Base-by-base conservation (phyloP, 1,140 invertebrate genomes). In the Bicyclus anynana region DNA sequence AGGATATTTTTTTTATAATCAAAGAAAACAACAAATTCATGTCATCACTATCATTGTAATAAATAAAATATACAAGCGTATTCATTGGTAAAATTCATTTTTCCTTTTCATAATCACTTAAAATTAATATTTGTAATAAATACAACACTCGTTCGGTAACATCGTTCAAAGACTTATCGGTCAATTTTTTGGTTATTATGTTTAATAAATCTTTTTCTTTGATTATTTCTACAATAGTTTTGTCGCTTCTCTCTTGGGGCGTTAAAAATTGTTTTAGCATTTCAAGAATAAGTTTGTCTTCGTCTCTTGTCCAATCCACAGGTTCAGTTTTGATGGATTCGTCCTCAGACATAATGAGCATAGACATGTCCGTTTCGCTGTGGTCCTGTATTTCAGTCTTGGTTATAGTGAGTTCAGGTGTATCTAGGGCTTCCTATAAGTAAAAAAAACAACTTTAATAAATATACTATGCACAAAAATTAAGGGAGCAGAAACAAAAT, bases 271-370 rank as follows among this genome's bases (percentile, higher is more conserved):
- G 42, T 35, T 79, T 78, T 1, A 87, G 48, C 16, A 84, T 33
- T 73, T 87, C 74, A 23, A 87, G 52, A 17, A 87, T 75, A 3
- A 72, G 29, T 67, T 82, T 87, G 42, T 87, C 84, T 64, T 87
- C 84, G 0, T 84, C 76, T 51, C 80, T 67, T n/a, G 65, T 77
- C 84, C 84, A 87, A 13, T 84, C 80, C 0, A 54, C 27, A 0
- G 38, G 7, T 60, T 84, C 80, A 0, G 47, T 38, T 62, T 83
- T 78, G 1, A 80, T 37, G 14, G 55, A 26, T 12, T 77, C 70
- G 0, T 75, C 72, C 9, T 79, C 76, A 2, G 69, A 69, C 26
- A 72, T 64, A 5, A 72, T 44, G 21, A 48, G 35, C 46, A 53
- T 52, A 0, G 59, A 52, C 37, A 40, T 59, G 7, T 44, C 38